Percentiles rank a stretch among this genome's conserved stretches.
These are phyloP conservation scores for Entelurus aequoreus DNA, from an alignment of 2,113 vertebrate genomes.

Conservation along the genomic window DNA sequence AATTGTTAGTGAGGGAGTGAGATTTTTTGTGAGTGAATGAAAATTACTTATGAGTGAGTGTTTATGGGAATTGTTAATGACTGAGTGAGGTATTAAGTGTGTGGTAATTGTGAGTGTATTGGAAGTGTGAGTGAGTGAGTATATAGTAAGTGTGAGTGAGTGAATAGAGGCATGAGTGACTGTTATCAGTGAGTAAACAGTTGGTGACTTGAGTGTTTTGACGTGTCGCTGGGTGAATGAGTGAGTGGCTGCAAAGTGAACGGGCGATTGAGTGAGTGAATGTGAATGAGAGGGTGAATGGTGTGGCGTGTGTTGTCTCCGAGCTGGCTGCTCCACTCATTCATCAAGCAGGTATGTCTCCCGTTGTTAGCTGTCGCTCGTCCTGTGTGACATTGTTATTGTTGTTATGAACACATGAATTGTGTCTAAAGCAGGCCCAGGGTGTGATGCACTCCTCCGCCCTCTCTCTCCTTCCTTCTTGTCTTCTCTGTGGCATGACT, in stretches of 20 bases:
- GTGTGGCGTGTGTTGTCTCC: constrained; percentile 24
- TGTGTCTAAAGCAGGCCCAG: constrained; percentile 8
- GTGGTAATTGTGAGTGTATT: no score
- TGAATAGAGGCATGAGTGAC: no score
- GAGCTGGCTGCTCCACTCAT: constrained; percentile 65
- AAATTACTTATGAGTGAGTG: no score
- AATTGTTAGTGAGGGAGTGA: no score
- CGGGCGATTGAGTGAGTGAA: not conserved
- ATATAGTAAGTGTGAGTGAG: no score
- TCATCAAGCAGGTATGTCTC: constrained; percentile 61
- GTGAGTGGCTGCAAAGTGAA: not conserved
- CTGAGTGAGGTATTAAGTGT: no score
- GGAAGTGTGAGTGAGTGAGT: no score
- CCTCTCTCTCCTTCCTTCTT: constrained; percentile 30
- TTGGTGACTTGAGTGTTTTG: not conserved
- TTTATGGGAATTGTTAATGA: no score
- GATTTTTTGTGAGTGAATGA: no score
- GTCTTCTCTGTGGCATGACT: constrained; percentile 63
- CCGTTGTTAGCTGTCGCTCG: constrained; percentile 37
- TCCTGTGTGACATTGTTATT: constrained; percentile 11
- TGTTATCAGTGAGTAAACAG: no score
- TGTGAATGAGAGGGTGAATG: constrained; percentile 1
- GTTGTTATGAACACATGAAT: not conserved
- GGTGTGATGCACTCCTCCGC: constrained; percentile 26
- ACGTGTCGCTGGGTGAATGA: not conserved